Base-by-base conservation (phyloP, 2,888 invertebrate genomes). In the Drosophila borealis region DNA sequence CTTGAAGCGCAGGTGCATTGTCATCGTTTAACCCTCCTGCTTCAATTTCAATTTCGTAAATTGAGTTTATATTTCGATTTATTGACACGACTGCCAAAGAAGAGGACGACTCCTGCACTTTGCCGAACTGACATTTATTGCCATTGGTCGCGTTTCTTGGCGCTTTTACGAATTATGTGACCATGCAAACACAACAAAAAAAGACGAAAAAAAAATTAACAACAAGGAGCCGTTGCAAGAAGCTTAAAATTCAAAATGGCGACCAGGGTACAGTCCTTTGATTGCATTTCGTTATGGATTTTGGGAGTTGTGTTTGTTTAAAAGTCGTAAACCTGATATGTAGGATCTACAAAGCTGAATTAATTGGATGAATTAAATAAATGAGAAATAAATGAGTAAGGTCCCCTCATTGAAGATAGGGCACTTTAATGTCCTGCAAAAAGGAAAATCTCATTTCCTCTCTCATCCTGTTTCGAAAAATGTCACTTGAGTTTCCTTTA, bases 11-110 rank as follows among this genome's bases (percentile, higher is more conserved):
- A 78, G 77, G 77, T 77, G 77, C 67, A 65, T 61, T 61, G 66
- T 63, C 72, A 78, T 73, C 79, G 68, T 74, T 87, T 84, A 81
- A 84, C 88, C 88, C 84, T 45, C 2, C 78, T 75, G 77, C 80
- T 78, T 89, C 89, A 85, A 88, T 88, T 90, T 89, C 78, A 86
- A 89, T 90, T 89, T 89, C 71, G 78, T 79, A 84, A 88, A 90
- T 89, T 88, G 89, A 87, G 81, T 78, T 88, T 86, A 81, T 75
- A 81, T 83, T 86, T 84, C 89, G 89, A 90, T 90, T 90, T 90
- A 90, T 90, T 86, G 84, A 78, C 80, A 84, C 73, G 64, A 81
- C 72, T 56, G 19, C 60, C 73, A 64, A 53, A 39, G 51, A 46
- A 64, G 54, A 42, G 36, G 42, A 48, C 69, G 59, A 59, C 54